Percentiles rank a stretch among this genome's conserved stretches.
These are phyloP conservation scores for Dolichallabes microphthalmus DNA, from an alignment of 2,113 vertebrate species.

Conservation along the genomic window DNA sequence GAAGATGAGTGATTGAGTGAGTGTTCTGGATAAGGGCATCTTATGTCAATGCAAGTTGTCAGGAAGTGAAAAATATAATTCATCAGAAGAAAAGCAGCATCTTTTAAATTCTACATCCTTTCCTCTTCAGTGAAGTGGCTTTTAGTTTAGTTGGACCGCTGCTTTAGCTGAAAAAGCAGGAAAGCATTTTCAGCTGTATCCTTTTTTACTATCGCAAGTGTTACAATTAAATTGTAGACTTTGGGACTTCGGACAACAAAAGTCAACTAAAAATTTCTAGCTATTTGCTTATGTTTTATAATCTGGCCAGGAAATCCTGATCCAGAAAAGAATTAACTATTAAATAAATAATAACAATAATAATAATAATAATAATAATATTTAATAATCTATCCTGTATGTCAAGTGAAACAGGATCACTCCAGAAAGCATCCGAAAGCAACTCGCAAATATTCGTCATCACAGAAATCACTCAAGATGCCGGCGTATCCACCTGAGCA, in stretches of 20 bases:
- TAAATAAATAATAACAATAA: background rate
- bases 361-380: too few species aligned
- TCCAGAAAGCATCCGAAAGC: background rate
- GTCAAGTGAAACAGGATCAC: background rate
- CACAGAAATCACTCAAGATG: constrained; percentile 22
- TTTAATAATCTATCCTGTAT: background rate
- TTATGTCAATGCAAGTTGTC: background rate
- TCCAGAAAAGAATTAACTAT: background rate
- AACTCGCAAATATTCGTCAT: background rate
- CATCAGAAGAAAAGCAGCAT: background rate
- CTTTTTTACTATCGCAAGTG: background rate
- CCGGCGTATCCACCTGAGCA: constrained; percentile 41
- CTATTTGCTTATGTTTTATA: background rate
- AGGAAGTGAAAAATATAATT: background rate
- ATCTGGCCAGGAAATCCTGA: background rate
- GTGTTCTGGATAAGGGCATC: too few species aligned
- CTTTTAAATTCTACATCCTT: background rate
- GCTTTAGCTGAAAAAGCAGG: background rate
- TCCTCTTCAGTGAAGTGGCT: background rate
- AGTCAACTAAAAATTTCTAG: background rate
- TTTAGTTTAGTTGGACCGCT: background rate
- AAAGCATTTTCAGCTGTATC: background rate
- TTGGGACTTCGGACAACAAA: background rate
- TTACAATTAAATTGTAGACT: background rate
- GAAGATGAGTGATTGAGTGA: too few species aligned